A percentile compares a stretch with the other conserved stretches of the same genome.
Conservation (phyloP, 2,888 invertebrate genomes). For the Acrobasis suavella region DNA sequence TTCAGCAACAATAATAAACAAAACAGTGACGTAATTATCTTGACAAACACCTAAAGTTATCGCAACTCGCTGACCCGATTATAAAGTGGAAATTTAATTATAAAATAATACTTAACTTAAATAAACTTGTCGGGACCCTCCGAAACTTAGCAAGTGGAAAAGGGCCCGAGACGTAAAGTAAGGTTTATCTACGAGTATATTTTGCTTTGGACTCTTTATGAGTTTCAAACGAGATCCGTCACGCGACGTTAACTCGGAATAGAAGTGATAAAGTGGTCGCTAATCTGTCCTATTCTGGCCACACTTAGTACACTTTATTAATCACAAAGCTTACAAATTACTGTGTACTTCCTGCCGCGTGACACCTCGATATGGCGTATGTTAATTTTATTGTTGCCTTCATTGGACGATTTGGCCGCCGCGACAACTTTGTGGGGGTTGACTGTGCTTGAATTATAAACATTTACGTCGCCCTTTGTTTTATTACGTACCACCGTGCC, state of each 20-base stretch:
- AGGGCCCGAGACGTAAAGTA: slow-evolving; percentile 76
- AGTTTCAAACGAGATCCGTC: slow-evolving; percentile 82
- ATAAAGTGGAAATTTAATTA: slow-evolving; percentile 74
- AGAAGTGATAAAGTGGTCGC: slow-evolving; percentile 82
- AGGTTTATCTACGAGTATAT: slow-evolving; percentile 79
- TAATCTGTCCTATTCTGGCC: slow-evolving; percentile 82
- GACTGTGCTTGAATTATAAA: slow-evolving; percentile 52
- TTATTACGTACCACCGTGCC: slow-evolving; percentile 27
- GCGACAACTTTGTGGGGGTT: slow-evolving; percentile 67
- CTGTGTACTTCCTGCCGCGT: slow-evolving; percentile 77
- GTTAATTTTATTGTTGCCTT: slow-evolving; percentile 78
- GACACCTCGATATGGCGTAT: slow-evolving; percentile 75
- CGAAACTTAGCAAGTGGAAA: slow-evolving; percentile 76
- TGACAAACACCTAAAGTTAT: slow-evolving; percentile 47
- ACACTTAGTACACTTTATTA: slow-evolving; percentile 82
- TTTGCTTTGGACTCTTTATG: slow-evolving; percentile 82
- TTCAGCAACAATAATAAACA: slow-evolving; percentile 32
- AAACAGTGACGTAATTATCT: slow-evolving; percentile 42
- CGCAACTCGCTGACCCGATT: slow-evolving; percentile 63
- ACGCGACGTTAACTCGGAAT: slow-evolving; percentile 81
- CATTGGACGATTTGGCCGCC: slow-evolving; percentile 71
- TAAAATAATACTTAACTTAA: slow-evolving; percentile 72
- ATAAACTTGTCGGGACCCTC: slow-evolving; percentile 72
- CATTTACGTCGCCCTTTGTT: slow-evolving; percentile 48
- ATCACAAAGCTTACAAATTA: slow-evolving; percentile 83